A percentile compares a stretch with the other conserved stretches of the same genome.
Conservation (phyloP, 2,113 vertebrate species). For the Penelope pileata region DNA sequence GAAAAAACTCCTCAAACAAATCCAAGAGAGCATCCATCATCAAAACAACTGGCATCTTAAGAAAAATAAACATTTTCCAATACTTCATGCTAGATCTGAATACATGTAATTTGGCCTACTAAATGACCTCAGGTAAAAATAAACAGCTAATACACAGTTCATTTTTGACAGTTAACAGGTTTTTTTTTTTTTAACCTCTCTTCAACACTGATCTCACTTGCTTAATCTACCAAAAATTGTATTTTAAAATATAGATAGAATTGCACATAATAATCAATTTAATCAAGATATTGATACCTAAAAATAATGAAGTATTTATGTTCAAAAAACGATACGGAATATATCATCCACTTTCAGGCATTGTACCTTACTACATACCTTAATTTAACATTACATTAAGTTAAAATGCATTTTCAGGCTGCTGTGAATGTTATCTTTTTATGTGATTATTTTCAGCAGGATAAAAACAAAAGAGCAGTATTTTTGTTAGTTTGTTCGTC, state of each 20-base stretch:
- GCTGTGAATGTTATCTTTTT: neutral
- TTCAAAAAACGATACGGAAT: neutral
- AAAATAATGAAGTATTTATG: neutral
- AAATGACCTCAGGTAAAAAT: neutral
- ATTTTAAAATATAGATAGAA: neutral
- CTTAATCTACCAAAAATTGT: neutral
- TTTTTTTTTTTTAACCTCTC: neutral
- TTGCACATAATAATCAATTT: neutral
- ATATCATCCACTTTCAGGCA: neutral
- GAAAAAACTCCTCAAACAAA: neutral
- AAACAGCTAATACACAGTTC: neutral
- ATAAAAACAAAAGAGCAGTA: neutral
- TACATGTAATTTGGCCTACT: neutral
- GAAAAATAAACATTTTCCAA: neutral
- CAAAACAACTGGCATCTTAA: neutral
- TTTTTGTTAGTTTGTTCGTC: neutral
- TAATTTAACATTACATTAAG: neutral
- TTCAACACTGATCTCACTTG: neutral
- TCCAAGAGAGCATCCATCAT: neutral
- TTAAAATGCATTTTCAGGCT: neutral
- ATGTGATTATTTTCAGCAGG: neutral
- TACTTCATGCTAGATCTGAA: neutral
- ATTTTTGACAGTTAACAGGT: neutral
- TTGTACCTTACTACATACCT: neutral
- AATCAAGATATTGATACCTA: neutral